phyloP scores from a whole-genome alignment of 2,888 invertebrate genomes.

The Drosophila testacea region DNA sequence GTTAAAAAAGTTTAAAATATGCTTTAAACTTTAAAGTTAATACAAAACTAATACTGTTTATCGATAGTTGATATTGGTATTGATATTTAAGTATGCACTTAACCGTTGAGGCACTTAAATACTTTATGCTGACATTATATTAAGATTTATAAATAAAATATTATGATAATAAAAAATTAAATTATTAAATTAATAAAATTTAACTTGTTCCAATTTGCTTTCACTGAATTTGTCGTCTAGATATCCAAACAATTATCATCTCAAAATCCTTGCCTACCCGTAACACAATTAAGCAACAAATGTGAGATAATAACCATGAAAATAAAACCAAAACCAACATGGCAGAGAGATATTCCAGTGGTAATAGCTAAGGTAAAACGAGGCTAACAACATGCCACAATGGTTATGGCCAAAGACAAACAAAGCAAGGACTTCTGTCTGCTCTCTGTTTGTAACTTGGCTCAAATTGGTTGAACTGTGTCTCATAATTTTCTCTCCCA shows the following conservation, averaged over 20 bases:
- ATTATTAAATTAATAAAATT: no score
- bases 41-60: no score
- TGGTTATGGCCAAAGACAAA: conserved; percentile 50
- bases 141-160: no score
- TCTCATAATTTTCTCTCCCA: conserved; percentile 5
- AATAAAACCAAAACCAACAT: conserved; percentile 46
- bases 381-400: conserved; percentile 37
- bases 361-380: conserved; percentile 32
- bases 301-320: conserved; percentile 49
- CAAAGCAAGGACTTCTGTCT: conserved; percentile 26
- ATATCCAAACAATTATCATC: conserved; percentile 46
- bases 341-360: conserved; percentile 3
- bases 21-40: no score
- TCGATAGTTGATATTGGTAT: no score
- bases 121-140: no score
- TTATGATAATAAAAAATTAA: no score
- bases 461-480: conserved; percentile 24
- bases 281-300: conserved; percentile 59
- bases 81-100: no score
- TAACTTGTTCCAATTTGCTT: not conserved
- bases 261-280: conserved; percentile 11
- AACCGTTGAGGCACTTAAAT: no score
- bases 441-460: conserved; percentile 29
- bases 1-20: no score
- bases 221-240: not conserved